Evolutionary conservation across 2,113 vertebrate species (phyloP).

Genomic region (Dryoscopus gambensis): DNA sequence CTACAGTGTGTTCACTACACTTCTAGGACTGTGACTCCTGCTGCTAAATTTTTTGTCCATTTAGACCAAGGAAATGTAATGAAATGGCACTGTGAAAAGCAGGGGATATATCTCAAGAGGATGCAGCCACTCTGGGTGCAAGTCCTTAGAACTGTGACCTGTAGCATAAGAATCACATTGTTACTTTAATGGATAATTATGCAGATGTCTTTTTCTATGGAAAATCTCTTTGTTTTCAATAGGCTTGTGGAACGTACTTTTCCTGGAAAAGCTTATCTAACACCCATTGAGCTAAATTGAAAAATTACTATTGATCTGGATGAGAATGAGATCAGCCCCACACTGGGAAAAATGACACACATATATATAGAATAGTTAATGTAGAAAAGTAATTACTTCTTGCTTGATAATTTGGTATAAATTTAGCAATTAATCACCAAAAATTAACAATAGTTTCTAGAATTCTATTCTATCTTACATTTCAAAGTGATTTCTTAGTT

Average conservation of each 20-base stretch:
- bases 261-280: neutral
- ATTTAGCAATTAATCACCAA: neutral
- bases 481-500: neutral
- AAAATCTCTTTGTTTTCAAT: neutral
- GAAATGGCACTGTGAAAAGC: neutral
- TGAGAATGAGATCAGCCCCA: neutral
- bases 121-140: neutral
- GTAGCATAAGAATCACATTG: neutral
- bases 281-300: neutral
- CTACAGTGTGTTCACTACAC: neutral
- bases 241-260: neutral
- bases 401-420: neutral
- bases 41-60: neutral
- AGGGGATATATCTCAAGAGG: neutral
- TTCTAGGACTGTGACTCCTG: neutral
- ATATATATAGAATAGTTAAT: neutral
- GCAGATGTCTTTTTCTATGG: neutral
- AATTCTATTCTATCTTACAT: neutral
- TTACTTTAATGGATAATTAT: neutral
- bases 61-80: neutral
- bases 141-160: neutral
- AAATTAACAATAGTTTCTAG: neutral
- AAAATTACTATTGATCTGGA: slow-evolving; percentile 29
- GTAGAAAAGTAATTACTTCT: neutral
- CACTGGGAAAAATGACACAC: neutral